Evolutionary conservation across 2,888 invertebrate genomes (phyloP).

Genomic region (Platerodrilus igneus): DNA sequence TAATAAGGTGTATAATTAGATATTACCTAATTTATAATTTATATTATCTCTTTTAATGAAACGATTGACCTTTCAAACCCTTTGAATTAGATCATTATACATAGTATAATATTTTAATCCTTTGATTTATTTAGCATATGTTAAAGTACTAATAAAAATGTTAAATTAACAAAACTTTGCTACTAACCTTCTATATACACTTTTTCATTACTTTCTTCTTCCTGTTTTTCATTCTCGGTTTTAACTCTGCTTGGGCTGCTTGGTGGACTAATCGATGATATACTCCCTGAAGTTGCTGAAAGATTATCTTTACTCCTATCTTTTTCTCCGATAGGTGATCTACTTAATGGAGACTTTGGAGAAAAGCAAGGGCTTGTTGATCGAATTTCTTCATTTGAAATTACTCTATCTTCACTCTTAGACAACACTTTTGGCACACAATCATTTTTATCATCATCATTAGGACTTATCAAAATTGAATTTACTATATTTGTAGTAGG

Average conservation of each 20-base stretch:
- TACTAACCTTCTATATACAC: slow-evolving; percentile 35
- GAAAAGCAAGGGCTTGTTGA: too few species aligned
- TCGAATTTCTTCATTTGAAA: slow-evolving; percentile 32
- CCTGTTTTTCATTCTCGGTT: slow-evolving; percentile 51
- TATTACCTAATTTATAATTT: too few species aligned
- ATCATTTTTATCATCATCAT: slow-evolving; percentile 7
- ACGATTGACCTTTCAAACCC: too few species aligned
- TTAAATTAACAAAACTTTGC: too few species aligned
- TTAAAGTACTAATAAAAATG: too few species aligned
- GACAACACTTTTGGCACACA: slow-evolving; percentile 23
- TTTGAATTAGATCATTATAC: too few species aligned
- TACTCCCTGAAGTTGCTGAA: slow-evolving; percentile 45
- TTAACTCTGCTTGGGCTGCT: slow-evolving; percentile 45
- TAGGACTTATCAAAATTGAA: slow-evolving; percentile 25
- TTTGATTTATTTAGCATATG: too few species aligned
- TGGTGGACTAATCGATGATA: slow-evolving; percentile 47
- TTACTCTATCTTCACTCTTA: slow-evolving; percentile 31
- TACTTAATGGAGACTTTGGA: slow-evolving; percentile 42
- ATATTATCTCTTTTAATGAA: too few species aligned
- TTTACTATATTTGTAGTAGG: slow-evolving; percentile 31
- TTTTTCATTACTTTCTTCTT: slow-evolving; percentile 55
- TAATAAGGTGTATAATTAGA: too few species aligned
- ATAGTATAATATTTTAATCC: too few species aligned
- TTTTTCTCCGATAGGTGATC: slow-evolving; percentile 49
- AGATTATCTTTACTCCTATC: slow-evolving; percentile 43